Evolutionary conservation across 2,113 vertebrate genomes (phyloP).

Genomic region (Sinocyclocheilus anshuiensis): DNA sequence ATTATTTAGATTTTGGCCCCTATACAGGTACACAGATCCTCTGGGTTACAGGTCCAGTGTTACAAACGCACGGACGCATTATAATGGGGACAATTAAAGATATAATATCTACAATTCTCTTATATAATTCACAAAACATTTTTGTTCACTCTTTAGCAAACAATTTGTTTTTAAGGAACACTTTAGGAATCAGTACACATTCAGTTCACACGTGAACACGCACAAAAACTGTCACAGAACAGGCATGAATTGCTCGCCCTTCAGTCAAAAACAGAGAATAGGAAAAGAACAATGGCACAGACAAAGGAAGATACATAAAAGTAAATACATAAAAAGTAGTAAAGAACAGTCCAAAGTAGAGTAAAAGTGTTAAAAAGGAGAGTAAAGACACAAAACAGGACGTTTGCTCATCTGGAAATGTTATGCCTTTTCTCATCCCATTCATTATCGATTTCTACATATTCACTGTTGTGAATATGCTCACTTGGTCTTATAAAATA

Average conservation of each 20-base stretch:
- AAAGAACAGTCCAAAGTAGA: neutral
- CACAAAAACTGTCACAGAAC: neutral
- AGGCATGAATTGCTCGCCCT: neutral
- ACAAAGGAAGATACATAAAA: neutral
- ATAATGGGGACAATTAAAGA: neutral
- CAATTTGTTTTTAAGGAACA: constrained; percentile 43
- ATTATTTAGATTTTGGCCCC: constrained; percentile 60
- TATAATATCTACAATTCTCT: neutral
- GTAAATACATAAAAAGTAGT: neutral
- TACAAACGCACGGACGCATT: neutral
- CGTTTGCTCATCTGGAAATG: neutral
- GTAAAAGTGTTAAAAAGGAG: neutral
- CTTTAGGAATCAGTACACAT: constrained; percentile 40
- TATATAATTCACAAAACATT: neutral
- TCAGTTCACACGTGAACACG: neutral
- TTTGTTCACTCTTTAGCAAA: neutral
- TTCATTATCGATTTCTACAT: neutral
- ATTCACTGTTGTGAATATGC: constrained; percentile 24
- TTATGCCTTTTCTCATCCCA: neutral
- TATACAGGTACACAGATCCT: constrained; percentile 55
- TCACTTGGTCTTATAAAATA: neutral
- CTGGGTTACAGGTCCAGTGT: neutral
- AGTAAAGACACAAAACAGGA: neutral
- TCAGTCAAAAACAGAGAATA: neutral
- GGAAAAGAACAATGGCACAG: neutral